Conservation (phyloP, 1,140 invertebrate genomes). For the Drosophila burlai region DNA sequence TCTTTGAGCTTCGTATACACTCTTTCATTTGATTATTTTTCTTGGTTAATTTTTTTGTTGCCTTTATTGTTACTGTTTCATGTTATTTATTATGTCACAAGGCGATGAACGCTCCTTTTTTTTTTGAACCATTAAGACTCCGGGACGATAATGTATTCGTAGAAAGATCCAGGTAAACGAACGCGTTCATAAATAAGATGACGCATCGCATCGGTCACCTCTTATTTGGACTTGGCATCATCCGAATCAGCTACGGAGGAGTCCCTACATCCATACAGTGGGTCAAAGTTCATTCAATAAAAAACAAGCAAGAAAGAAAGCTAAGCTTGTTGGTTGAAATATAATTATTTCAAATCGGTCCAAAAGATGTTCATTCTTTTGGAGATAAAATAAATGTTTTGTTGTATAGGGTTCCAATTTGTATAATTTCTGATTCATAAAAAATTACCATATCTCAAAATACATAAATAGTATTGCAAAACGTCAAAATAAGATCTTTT, state of each 20-base stretch:
- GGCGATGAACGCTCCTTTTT: background rate
- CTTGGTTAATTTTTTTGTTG: background rate
- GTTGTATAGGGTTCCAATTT: too few species aligned
- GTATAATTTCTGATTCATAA: too few species aligned
- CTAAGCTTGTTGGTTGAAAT: background rate
- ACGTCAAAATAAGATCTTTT: too few species aligned
- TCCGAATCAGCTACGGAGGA: constrained; percentile 27
- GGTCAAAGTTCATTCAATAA: background rate
- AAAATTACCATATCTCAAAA: too few species aligned
- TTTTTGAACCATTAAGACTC: constrained; percentile 10
- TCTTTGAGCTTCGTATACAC: background rate
- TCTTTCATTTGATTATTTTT: background rate
- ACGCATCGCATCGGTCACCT: constrained; percentile 39
- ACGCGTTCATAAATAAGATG: constrained; percentile 27
- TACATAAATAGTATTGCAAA: too few species aligned
- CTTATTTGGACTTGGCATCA: constrained; percentile 16
- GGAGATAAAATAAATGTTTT: too few species aligned
- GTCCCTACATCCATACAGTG: constrained; percentile 36
- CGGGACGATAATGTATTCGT: constrained; percentile 19
- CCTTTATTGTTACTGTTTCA: background rate
- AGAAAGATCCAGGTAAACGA: constrained; percentile 33
- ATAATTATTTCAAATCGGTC: too few species aligned
- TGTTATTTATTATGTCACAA: constrained; percentile 25
- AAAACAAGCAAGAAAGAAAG: background rate
- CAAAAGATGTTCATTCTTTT: background rate